Evolutionary conservation across 2,113 vertebrate genomes (phyloP), one percentile per base, ranked within the genome.

Genomic region (Vidua macroura): DNA sequence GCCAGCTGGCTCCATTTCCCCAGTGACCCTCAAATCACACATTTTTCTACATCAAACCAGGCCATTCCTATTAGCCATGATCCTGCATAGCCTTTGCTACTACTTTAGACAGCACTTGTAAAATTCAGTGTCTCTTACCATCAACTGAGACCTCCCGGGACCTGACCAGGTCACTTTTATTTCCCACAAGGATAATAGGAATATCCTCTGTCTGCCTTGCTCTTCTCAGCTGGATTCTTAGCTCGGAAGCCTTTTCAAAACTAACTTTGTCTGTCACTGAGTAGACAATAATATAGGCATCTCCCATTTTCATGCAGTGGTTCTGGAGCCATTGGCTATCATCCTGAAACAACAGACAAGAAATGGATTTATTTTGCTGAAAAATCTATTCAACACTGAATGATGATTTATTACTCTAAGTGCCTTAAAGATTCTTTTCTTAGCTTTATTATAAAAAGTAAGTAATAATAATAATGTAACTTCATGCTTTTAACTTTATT

Each of bases 161-260:
- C 60, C 99, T 98, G 96, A 99, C 99, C 93, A 99, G 97, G 97
- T 99, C 99, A 2, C 99, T 99, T 96, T 99, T 99, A 96, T 99
- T 99, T 93, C 99, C 99, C 95, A 99, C 99, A 2, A 99, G 99
- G 97, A 99, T 99, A 77, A 99, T 99, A 94, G 99, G 99, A 96
- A 99, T 99, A 49, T 99, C 98, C 39, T 99, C 99, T 1, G 98
- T 98, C 97, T 99, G 99, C 33, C 99, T 98, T 58, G 98, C 99
- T 70, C 99, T 98, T 95, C 99, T 98, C 72, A 99, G 97, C 97
- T 99, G 99, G 83, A 99, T 99, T 58, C 99, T 97, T 60, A 99
- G 98, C 94, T 99, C 99, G 6, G 99, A 99, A 13, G 99, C 99
- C 89, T 99, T 99, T 97, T 99, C 99, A 11, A 99, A 99, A 96